Evolutionary conservation across 2,797 vertebrate genomes (phyloP), one percentile per base, ranked within the genome.

Genomic region (Crenichthys baileyi): DNA sequence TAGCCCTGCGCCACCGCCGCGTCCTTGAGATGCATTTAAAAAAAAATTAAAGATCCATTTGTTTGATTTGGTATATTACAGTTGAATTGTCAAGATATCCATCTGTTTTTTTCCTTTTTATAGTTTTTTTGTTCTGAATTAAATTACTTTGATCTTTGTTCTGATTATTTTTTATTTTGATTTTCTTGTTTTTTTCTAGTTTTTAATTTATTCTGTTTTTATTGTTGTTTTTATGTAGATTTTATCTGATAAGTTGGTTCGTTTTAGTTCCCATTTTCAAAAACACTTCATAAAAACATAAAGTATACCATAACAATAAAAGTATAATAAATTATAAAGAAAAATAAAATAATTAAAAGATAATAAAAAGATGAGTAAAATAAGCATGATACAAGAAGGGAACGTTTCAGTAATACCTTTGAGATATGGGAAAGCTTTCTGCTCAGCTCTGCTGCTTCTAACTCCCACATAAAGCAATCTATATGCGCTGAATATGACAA

Each of bases 381-480:
- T 8, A n/a, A 60, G 58, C 5, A 31, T 60, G 58, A 11, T 13
- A 13, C 29, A 1, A 29, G 53, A 5, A 55, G 53, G 53, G 18
- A 18, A 55, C 22, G 5, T 26, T 31, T 16, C 4, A 29, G 50
- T 67, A 13, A 50, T 58, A 51, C 13, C 48, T 67, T 44, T 11
- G 9, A 73, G 70, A 63, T 20, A 11, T n/a, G 77, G 26, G 55
- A 56, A 63, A 4, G 12, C 24, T 7, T 9, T 70, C 15, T 51
- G 55, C 68, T 71, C 39, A 41, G 60, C 60, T 78, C 51, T 55
- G 72, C 55, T 53, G 48, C 51, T 68, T 79, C 7, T 41, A 20
- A 67, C 13, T 61, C 68, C 75, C 58, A 61, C 78, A 78, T 56
- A 65, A 63, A 72, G 50, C 55, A 65, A n/a, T 65, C 18, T 51